Percentiles rank a stretch among this genome's conserved stretches.
These are phyloP conservation scores for Caenorhabditis panamensis DNA, from an alignment of 2,888 invertebrate species.

Conservation along the genomic window DNA sequence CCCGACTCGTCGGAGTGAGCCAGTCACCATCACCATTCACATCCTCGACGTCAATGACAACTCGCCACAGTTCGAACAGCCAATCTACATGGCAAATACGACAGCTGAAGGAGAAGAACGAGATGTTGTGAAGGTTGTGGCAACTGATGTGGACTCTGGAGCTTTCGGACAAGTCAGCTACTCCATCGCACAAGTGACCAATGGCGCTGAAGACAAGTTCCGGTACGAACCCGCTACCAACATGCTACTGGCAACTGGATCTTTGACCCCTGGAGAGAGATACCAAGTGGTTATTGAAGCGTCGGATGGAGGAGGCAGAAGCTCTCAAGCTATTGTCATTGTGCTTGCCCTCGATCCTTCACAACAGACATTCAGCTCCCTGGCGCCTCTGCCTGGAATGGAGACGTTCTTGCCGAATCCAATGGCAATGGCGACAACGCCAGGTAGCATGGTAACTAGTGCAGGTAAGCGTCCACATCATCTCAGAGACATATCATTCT, in stretches of 20 bases:
- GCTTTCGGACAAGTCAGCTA: constrained; percentile 73
- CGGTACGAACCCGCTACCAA: constrained; percentile 76
- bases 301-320: constrained; percentile 72
- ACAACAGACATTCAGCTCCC: constrained; percentile 32
- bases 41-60: constrained; percentile 80
- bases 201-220: constrained; percentile 74
- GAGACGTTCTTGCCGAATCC: constrained; percentile 69
- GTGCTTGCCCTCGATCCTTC: constrained; percentile 64
- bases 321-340: constrained; percentile 69
- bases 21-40: constrained; percentile 80
- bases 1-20: constrained; percentile 76
- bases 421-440: constrained; percentile 48
- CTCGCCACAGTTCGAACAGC: constrained; percentile 74
- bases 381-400: constrained; percentile 66
- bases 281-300: constrained; percentile 77
- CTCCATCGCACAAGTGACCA: constrained; percentile 74
- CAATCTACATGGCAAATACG: constrained; percentile 78
- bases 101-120: constrained; percentile 71
- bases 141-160: constrained; percentile 77
- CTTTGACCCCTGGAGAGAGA: constrained; percentile 73
- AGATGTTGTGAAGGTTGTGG: constrained; percentile 65
- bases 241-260: constrained; percentile 74
- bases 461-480: constrained; percentile 18
- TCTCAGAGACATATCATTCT: neutral
- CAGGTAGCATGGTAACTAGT: constrained; percentile 46